These are phyloP conservation scores for Cephalopholis sonnerati DNA, from an alignment of 2,113 vertebrate species.

Conservation along the genomic window DNA sequence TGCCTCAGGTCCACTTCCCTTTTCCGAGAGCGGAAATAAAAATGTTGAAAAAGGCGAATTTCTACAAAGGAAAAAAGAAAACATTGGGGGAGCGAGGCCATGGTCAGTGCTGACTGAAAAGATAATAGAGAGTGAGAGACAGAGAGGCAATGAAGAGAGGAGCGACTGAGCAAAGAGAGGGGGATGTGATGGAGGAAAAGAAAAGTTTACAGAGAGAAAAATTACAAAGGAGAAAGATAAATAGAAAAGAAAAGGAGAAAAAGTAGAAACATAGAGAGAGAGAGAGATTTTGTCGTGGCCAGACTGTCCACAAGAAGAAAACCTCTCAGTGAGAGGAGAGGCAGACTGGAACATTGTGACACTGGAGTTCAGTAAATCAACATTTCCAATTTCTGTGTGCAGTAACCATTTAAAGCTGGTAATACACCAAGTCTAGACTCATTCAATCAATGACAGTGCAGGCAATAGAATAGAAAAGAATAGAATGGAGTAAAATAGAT, in stretches of 20 bases:
- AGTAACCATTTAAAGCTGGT: constrained; percentile 32
- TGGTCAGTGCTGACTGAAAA: constrained; percentile 6
- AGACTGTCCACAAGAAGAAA: constrained; percentile 11
- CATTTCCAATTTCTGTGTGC: constrained; percentile 48
- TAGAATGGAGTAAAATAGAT: not conserved
- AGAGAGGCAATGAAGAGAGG: constrained; percentile 27
- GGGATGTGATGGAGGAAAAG: not conserved
- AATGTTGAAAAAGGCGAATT: constrained; percentile 29
- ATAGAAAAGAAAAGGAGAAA: constrained; percentile 3
- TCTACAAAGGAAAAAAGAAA: constrained; percentile 8
- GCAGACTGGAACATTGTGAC: constrained; percentile 39
- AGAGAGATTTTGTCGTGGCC: not conserved
- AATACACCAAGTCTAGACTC: not conserved
- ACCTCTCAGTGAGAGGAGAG: not conserved
- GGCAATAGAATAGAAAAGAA: not conserved
- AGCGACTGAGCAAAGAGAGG: constrained; percentile 2
- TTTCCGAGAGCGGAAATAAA: constrained; percentile 38
- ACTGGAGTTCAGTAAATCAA: constrained; percentile 47
- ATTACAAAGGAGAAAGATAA: constrained; percentile 4
- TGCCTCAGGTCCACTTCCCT: not conserved
- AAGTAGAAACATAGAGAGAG: not conserved
- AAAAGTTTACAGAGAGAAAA: constrained; percentile 1
- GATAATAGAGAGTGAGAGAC: constrained; percentile 20
- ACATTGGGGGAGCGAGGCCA: constrained; percentile 2
- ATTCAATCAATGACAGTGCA: constrained; percentile 25